Evolutionary conservation across 1,140 invertebrate genomes (phyloP), one percentile per base, ranked within the genome.

Genomic region (Hycleus cichorii): DNA sequence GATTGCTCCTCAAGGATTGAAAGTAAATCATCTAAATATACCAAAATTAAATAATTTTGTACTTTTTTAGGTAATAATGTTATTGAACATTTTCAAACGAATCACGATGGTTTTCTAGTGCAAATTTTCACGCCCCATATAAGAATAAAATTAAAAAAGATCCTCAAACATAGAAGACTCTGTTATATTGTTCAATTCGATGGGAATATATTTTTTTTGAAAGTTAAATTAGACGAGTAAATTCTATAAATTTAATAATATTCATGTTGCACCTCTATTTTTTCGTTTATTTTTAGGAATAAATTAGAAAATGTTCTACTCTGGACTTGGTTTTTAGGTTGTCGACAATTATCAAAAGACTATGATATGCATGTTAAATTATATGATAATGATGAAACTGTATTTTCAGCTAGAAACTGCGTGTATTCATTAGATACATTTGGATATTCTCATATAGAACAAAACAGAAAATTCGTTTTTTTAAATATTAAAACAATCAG

Each of bases 91-190:
- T 69, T 72, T 49, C 60, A 68, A 58, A 55, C 50, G 9, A 46
- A 18, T 24, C 71, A 73, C 52, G 53, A 60, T 32, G 71, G 71
- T 11, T 69, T 70, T 3, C 52, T 73, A 12, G 53, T 70, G 24
- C 69, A 73, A 54, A 72, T 72, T 42, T 71, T 69, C 40, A 59
- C 59, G 18, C 42, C 61, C 38, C 57, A 62, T 25, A 47, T 65
- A 9, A 55, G 50, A 40, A 59, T 67, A 25, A 40, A 39, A 3
- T 57, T 65, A 49, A 51, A 47, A 39, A 61, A 62, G 49, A 25
- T 67, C 32, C 49, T 59, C 18, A 32, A 48, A 11, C 7, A 38
- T 11, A 52, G 59, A 46, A 52, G 64, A 48, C 55, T 51, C 8
- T 67, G 58, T 45, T 63, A 59, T 51, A 39, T 68, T 26, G 52